Conservation (phyloP, 2,113 vertebrate genomes). For the Ochotona curzoniae region DNA sequence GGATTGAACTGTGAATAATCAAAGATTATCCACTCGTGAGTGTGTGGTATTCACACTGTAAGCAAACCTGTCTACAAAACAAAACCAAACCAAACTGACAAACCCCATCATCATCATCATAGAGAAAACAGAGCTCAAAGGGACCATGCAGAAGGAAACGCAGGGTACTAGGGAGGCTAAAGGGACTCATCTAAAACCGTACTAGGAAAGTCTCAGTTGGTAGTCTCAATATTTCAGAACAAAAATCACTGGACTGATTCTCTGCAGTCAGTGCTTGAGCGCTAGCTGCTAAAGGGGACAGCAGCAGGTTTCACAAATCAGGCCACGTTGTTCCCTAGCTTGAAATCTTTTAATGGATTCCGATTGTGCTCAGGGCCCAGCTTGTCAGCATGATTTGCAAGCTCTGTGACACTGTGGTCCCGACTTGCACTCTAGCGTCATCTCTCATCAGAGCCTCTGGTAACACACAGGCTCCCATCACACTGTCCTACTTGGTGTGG, state of each 20-base stretch:
- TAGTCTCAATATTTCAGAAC: neutral
- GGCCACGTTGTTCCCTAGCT: neutral
- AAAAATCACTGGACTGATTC: neutral
- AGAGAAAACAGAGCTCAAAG: neutral
- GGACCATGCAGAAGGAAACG: neutral
- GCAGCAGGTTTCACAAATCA: neutral
- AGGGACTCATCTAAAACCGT: neutral
- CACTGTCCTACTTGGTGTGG: neutral
- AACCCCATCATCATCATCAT: neutral
- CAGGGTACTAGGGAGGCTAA: neutral
- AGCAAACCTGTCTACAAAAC: neutral
- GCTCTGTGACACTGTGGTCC: neutral
- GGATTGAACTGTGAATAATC: neutral
- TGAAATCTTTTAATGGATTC: neutral
- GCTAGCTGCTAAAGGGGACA: neutral
- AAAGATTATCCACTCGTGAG: neutral
- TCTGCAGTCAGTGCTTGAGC: slow-evolving; percentile 15
- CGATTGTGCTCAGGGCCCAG: neutral
- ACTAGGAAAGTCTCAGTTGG: neutral
- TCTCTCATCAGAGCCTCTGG: neutral
- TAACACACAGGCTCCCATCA: rapidly evolving
- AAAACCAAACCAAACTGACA: neutral
- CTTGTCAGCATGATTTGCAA: neutral
- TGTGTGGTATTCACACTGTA: neutral
- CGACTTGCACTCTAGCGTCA: neutral